Conservation (phyloP, 2,888 invertebrate species). For the Drosophila heteroneura region DNA sequence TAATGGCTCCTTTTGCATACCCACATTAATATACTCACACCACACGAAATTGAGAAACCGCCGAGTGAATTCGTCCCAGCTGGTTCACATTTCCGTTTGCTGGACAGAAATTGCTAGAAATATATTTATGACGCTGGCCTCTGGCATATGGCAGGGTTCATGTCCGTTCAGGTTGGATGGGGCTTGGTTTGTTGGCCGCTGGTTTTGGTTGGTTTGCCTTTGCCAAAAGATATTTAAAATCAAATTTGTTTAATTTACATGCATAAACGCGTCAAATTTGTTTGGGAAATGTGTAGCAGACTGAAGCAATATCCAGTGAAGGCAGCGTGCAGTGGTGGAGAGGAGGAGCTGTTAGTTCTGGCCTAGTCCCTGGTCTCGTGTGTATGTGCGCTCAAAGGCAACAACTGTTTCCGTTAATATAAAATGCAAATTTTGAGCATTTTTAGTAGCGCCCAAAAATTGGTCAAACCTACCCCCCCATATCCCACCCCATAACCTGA, state of each 20-base stretch:
- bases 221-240: conserved; percentile 78
- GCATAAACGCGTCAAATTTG: conserved; percentile 82
- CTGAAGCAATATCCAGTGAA: conserved; percentile 54
- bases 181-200: conserved; percentile 36
- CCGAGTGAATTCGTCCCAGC: conserved; percentile 39
- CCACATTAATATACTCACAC: conserved; percentile 36
- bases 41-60: conserved; percentile 37
- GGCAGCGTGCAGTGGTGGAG: background rate
- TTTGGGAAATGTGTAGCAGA: conserved; percentile 71
- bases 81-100: conserved; percentile 36
- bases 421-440: conserved; percentile 81
- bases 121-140: conserved; percentile 63
- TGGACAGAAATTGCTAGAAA: conserved; percentile 23
- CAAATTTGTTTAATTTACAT: conserved; percentile 81
- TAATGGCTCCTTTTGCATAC: conserved; percentile 20
- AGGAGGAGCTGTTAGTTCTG: conserved; percentile 13
- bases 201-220: conserved; percentile 39
- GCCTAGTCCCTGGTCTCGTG: conserved; percentile 29
- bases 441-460: conserved; percentile 67
- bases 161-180: conserved; percentile 5
- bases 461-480: conserved; percentile 29
- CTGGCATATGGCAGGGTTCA: conserved; percentile 46
- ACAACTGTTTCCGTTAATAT: conserved; percentile 83
- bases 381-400: conserved; percentile 71
- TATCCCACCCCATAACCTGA: background rate